Conservation (phyloP, 2,797 vertebrate genomes). For the Bradypus variegatus region DNA sequence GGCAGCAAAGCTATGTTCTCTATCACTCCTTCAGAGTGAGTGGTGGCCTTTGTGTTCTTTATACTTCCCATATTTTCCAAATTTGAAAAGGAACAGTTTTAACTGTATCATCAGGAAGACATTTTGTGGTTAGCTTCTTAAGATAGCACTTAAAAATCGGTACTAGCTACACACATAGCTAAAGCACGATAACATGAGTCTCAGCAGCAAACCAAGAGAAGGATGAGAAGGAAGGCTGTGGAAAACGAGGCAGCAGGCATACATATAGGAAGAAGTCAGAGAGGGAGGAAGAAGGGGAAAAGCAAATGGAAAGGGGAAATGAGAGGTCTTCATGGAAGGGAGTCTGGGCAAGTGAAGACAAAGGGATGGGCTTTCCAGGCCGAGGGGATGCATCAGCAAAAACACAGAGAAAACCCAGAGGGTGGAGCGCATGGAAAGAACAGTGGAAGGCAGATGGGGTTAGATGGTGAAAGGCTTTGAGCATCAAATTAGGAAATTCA, state of each 20-base stretch:
- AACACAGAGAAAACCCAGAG: not conserved
- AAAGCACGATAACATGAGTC: not conserved
- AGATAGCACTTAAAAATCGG: not conserved
- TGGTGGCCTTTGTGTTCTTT: not conserved
- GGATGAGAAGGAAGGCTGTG: not conserved
- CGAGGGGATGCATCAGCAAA: not conserved
- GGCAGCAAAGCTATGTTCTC: too few relatives aligned
- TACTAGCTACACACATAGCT: not conserved
- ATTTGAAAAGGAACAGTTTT: not conserved
- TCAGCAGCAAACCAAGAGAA: not conserved
- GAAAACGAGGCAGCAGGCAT: not conserved
- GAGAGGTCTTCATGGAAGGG: not conserved
- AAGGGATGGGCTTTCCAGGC: not conserved
- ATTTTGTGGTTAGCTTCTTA: not conserved
- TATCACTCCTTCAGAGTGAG: too few relatives aligned
- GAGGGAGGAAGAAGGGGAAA: not conserved
- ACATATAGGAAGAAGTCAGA: not conserved
- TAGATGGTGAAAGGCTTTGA: not conserved
- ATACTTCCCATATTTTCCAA: not conserved
- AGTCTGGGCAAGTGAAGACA: accelerated
- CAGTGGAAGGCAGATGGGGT: not conserved
- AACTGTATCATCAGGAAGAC: not conserved
- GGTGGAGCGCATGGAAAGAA: not conserved
- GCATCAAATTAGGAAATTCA: not conserved
- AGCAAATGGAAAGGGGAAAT: not conserved